Percentiles rank a stretch among this genome's conserved stretches.
Evolutionary conservation across 2,113 vertebrate species (phyloP).

Genomic region (rabbit (Oryctolagus cuniculus)): DNA sequence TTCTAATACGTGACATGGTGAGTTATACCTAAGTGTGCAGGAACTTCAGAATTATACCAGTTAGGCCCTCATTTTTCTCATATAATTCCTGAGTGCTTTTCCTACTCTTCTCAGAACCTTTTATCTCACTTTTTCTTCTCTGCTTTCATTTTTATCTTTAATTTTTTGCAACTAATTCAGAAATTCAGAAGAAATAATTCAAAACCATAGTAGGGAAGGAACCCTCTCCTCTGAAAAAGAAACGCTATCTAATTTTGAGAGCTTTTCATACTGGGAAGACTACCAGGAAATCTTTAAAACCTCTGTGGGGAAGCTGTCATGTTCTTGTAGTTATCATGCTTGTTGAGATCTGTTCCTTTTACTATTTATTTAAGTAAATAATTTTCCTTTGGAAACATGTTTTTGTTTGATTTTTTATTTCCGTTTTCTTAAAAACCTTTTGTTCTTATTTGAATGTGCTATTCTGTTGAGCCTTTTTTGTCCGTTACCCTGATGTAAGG

Average conservation of each 20-base stretch:
- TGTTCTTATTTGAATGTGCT: slow-evolving; percentile 29
- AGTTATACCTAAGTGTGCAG: neutral
- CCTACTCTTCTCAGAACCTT: neutral
- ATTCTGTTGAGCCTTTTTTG: neutral
- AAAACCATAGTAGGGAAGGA: neutral
- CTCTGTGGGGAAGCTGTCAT: neutral
- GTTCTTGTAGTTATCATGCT: neutral
- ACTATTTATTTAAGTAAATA: neutral
- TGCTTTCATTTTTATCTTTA: slow-evolving; percentile 21
- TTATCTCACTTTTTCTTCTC: slow-evolving; percentile 1
- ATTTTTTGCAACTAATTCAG: slow-evolving; percentile 40
- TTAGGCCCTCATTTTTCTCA: neutral
- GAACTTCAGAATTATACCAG: neutral
- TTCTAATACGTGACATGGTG: neutral
- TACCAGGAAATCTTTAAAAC: slow-evolving; percentile 29
- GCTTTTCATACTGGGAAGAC: neutral
- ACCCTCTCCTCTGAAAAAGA: neutral
- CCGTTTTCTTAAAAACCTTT: neutral
- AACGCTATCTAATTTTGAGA: neutral
- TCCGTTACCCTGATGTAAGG: neutral
- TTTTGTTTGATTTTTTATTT: slow-evolving; percentile 36
- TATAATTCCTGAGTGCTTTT: neutral
- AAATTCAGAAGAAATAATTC: slow-evolving; percentile 49
- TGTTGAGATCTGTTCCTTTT: neutral
- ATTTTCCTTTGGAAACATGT: neutral